A percentile compares a stretch with the other conserved stretches of the same genome.
Conservation (phyloP, 2,797 vertebrate species). For the Rhabdophis nuchalis region DNA sequence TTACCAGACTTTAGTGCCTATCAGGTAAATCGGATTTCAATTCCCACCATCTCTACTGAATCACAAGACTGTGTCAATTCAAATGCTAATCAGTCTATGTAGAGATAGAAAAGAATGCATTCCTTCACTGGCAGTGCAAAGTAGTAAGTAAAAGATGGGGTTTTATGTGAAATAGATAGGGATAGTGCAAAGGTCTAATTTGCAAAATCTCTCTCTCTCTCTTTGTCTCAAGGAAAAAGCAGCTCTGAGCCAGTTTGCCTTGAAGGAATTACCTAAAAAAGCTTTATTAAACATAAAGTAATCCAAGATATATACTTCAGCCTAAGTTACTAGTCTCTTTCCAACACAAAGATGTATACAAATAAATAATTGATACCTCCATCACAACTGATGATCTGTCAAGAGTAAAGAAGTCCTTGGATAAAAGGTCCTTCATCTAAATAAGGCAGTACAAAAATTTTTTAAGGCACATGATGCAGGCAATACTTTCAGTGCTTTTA, state of each 20-base stretch:
- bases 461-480: not conserved
- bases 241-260: not conserved
- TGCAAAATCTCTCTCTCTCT: not conserved
- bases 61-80: not conserved
- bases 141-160: not conserved
- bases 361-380: not conserved
- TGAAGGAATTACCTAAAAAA: not conserved
- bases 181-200: not conserved
- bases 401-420: not conserved
- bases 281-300: slow-evolving; percentile 1
- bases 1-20: not conserved
- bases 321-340: not conserved
- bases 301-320: not conserved
- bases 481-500: slow-evolving; percentile 26
- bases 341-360: not conserved
- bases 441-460: not conserved
- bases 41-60: not conserved
- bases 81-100: not conserved
- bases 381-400: not conserved
- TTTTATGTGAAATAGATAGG: not conserved
- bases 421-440: not conserved
- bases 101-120: not conserved
- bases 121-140: not conserved
- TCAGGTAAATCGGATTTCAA: not conserved
- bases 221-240: not conserved